phyloP scores from a whole-genome alignment of 2,888 invertebrate species.

The Ophion ellenae region DNA sequence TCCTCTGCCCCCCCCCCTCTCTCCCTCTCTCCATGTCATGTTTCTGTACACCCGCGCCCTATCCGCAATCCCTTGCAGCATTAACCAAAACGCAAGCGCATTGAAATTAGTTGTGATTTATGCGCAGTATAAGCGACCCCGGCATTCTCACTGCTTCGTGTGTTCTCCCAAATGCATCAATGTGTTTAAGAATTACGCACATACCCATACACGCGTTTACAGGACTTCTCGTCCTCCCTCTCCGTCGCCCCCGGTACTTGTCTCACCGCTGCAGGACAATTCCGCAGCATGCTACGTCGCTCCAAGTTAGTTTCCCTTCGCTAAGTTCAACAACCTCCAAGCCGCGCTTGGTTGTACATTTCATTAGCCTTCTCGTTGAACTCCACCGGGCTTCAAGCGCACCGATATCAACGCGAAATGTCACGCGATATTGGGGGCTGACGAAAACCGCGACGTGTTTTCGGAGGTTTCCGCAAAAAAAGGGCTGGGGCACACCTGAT shows the following conservation, averaged over 20 bases:
- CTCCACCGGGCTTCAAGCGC: no score
- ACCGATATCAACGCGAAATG: background rate
- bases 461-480: no score
- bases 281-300: background rate
- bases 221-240: background rate
- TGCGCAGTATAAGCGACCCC: conserved; percentile 53
- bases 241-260: background rate
- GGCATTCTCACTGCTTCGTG: conserved; percentile 37
- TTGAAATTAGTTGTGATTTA: conserved; percentile 68
- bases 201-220: conserved; percentile 6
- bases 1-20: background rate
- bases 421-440: no score
- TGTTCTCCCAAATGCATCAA: conserved; percentile 47
- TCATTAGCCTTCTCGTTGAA: background rate
- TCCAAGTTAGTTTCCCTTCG: conserved; percentile 12
- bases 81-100: conserved; percentile 65
- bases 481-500: no score
- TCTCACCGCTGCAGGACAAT: background rate
- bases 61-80: conserved; percentile 38
- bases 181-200: conserved; percentile 61
- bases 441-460: no score
- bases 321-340: background rate
- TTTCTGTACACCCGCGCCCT: conserved; percentile 13
- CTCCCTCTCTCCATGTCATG: conserved; percentile 4
- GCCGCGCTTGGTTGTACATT: background rate